Base-by-base conservation (phyloP, 2,888 invertebrate species). In the Agrilus mali region DNA sequence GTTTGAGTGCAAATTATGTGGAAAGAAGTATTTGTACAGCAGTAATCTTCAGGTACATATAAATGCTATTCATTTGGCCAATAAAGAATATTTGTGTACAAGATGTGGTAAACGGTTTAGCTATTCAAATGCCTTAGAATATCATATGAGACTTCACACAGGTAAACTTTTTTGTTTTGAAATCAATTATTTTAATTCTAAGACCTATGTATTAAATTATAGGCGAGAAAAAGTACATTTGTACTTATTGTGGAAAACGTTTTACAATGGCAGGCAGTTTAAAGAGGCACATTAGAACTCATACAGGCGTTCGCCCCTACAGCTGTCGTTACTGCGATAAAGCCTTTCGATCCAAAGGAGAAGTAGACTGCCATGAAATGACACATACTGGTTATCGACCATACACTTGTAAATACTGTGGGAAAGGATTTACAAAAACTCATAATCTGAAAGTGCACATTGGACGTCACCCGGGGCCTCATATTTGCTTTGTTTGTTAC, bases 51-150 rank as follows among this genome's bases (percentile, higher is more conserved):
- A 82, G 58, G 73, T 83, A 38, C 86, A 86, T 65, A 73, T 83
- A 68, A 82, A 80, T 61, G 80, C 81, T 61, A 80, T 82, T 58
- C 86, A 86, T 67, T 80, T 78, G 50, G 82, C 84, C 57, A 73
- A 81, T 47, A 83, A 86, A 57, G 70, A 81, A 43, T 83, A 82
- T 64, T 70, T 86, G 36, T 86, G 86, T 65, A 80, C 80, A 12
- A 82, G 83, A 63, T 86, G 86, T 57, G 82, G 83, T 33, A 86
- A 86, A 59, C 83, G 82, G 27, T 86, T 86, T 71, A 86, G 86
- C 62, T 86, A 86, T 58, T 82, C 83, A 7, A 86, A 84, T 58
- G 55, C 57, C 1, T 49, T 59, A 27, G 44, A 43, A 5, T 60
- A 60, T 39, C 60, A 60, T 41, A 53, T 58, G 55, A 47, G 57